Base-by-base conservation (phyloP, 2,797 vertebrate species). In the Pseudochirops corinnae region DNA sequence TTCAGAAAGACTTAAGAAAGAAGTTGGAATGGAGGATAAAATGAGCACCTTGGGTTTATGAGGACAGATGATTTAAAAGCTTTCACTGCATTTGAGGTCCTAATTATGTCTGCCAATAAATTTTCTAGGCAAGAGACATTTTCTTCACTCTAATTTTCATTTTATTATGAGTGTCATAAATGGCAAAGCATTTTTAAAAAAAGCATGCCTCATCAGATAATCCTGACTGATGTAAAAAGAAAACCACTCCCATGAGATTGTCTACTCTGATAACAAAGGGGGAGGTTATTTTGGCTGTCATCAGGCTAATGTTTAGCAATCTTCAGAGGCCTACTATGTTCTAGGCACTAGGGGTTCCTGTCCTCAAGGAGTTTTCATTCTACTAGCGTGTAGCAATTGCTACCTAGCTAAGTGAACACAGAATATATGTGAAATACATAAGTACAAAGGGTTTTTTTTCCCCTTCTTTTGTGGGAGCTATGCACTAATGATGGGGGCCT, bases 101-200 rank as follows among this genome's bases (percentile, higher is more conserved):
- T 95, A 94, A 97, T 97, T 97, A 96, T 93, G 55, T 96, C 97
- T 98, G 94, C 94, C 95, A 96, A 97, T 96, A 97, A 87, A 97
- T 97, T 97, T 96, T 93, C 93, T 26, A 95, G 94, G 93, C 50
- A 96, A 97, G 95, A 92, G 95, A 10, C 31, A 93, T 96, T 97
- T 97, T 82, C 4, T 97, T 98, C 92, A 95, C 46, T 94, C 97
- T 97, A 96, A 96, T 97, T 97, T 98, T 97, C 3, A 93, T 97
- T 98, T 97, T 97, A 95, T 55, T 97, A 95, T 6, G 95, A 95
- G 92, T 97, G 94, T 94, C 90, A 95, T 95, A 95, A 98, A 96
- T 95, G 94, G 82, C 10, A 92, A 97, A 93, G 94, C 91, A 93
- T 46, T 82, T 82, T 82, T 26, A 46, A 90, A 0, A 95, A 93